These are phyloP conservation scores for Pangasius macronema DNA, from an alignment of 2,797 vertebrate genomes.

Conservation along the genomic window DNA sequence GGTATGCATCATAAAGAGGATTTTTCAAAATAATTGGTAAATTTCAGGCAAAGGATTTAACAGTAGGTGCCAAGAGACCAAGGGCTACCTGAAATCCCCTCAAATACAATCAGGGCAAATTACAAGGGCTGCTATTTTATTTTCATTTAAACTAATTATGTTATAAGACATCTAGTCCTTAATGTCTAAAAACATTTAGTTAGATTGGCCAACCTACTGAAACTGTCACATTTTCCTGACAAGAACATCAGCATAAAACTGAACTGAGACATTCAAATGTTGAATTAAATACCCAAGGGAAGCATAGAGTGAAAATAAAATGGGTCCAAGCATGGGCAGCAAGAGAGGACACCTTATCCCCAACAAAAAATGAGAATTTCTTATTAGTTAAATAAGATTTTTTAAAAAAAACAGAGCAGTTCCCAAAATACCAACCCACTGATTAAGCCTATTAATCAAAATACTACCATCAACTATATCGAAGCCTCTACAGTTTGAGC, in stretches of 20 bases:
- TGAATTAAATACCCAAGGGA: neutral
- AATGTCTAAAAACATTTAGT: neutral
- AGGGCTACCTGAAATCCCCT: neutral
- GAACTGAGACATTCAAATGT: neutral
- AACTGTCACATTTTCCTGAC: neutral
- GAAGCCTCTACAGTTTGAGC: neutral
- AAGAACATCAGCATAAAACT: neutral
- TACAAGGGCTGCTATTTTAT: neutral
- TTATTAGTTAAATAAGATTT: neutral
- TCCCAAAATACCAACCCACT: neutral
- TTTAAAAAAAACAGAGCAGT: neutral
- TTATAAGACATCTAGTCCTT: neutral
- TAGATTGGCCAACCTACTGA: neutral
- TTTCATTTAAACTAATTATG: neutral
- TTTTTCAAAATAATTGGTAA: neutral
- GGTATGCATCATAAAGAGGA: neutral
- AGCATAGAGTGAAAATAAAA: neutral
- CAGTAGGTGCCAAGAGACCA: neutral
- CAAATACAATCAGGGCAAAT: neutral
- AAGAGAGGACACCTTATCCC: too few relatives aligned
- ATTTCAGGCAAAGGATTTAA: neutral
- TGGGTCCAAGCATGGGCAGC: neutral
- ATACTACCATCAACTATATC: neutral
- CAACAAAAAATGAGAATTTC: neutral
- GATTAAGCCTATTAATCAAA: neutral